Percentiles rank a stretch among this genome's conserved stretches.
phyloP scores from a whole-genome alignment of 2,113 vertebrate genomes.

The Drymodes brunneopygia region DNA sequence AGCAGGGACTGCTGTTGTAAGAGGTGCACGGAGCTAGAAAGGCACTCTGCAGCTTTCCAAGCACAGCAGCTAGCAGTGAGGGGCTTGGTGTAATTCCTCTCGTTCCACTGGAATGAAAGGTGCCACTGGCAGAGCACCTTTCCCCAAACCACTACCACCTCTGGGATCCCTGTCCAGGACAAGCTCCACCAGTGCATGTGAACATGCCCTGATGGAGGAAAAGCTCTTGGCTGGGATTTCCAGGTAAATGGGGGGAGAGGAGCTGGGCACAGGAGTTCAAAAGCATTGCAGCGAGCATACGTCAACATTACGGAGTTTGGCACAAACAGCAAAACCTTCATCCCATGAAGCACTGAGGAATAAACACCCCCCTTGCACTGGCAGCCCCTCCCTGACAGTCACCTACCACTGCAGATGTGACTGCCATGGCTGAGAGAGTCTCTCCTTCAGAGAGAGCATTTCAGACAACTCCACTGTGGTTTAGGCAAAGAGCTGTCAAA shows the following conservation, averaged over 20 bases:
- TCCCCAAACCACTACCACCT: rapidly evolving
- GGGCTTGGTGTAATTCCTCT: neutral
- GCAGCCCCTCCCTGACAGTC: neutral
- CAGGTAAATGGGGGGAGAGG: neutral
- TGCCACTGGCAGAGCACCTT: neutral
- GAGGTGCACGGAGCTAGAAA: neutral
- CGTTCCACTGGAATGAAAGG: neutral
- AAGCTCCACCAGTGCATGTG: neutral
- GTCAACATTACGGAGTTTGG: neutral
- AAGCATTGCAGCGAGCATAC: neutral
- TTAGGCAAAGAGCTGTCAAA: conserved; percentile 28
- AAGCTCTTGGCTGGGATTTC: neutral
- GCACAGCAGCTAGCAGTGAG: neutral
- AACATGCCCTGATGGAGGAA: neutral
- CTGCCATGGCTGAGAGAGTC: neutral
- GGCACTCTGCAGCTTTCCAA: neutral
- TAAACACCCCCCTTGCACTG: neutral
- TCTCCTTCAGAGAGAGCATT: neutral
- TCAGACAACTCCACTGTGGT: neutral
- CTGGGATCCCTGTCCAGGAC: neutral
- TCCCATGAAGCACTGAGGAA: neutral
- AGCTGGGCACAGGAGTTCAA: neutral
- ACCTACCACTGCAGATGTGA: neutral
- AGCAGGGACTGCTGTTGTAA: neutral
- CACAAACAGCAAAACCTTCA: neutral